Base-by-base conservation (phyloP, 2,797 vertebrate genomes). In the Silurus aristotelis region DNA sequence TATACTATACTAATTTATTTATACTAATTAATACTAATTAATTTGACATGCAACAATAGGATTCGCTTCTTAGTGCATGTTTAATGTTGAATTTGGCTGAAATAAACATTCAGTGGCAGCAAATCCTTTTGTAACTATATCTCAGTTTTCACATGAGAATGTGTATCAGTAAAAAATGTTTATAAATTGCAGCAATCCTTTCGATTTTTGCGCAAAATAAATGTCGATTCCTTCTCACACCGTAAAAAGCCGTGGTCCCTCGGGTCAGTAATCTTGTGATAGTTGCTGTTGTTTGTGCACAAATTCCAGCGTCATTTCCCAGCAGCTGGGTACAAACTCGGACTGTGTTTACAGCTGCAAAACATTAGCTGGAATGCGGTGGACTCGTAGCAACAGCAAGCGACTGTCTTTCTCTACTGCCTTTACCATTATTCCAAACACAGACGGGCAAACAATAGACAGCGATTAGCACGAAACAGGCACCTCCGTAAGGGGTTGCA, bases 271-370 rank as follows among this genome's bases (percentile, higher is more conserved):
- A 56, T 72, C 46, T 25, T 8, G 58, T 13, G 13, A 73, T 15
- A 20, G 68, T 61, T 83, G 86, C 86, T 83, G 82, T 77, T 83
- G 84, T 87, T 85, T 85, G 76, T 70, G 77, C 82, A 83, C 77
- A 82, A 60, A 87, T 85, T 85, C 84, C 38, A 83, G 84, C 66
- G 83, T 76, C 38, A 76, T 89, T 88, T 87, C 72, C 84, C 87
- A 90, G 89, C 90, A 88, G 89, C 83, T 77, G 72, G 19, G 61
- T 89, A 89, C 89, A 90, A 89, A 87, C 83, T 46, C 25, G 83
- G 76, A 84, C 87, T 68, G 55, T 86, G 86, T 90, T 89, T 87
- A 89, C 89, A 87, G 89, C 86, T 89, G 90, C 87, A 86, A 89
- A 90, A 87, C 85, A 89, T 89, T 89, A 89, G 85, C 77, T 77